Base-by-base conservation (phyloP, 2,888 invertebrate genomes). In the Ophion obscuratus region DNA sequence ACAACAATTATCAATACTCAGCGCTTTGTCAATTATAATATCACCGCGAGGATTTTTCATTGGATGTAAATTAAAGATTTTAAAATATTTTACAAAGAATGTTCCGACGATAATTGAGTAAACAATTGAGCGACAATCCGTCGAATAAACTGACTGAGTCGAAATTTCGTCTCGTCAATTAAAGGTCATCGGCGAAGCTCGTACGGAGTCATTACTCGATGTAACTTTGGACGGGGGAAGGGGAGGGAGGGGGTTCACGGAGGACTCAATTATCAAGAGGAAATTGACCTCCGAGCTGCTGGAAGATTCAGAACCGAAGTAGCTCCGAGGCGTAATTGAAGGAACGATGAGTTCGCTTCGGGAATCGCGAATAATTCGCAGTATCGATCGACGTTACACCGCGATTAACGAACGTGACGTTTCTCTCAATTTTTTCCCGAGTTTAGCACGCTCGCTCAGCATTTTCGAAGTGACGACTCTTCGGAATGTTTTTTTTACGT, bases 191-290 rank as follows among this genome's bases (percentile, higher is more conserved):
- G 17, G 17, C 17, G 14, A 53, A 77, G 53, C 73, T 80, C 66
- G 14, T 64, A 67, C 24, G 47, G 66, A 4, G 31, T 57, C 78
- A 76, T 79, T 75, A 76, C 71, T 71, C 66, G 75, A 85, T 61
- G 66, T 57, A 62, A 57, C 20, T 61, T 24, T 7, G 2, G 2
- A 24, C 61, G 24, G 9, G 10, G 61, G 24, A 27, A 64, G 31
- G 27, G 84, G 67, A 61, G 27, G 59, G 24, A 57, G 53, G 36
- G 53, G 47, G 82, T 71, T 64, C 64, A 40, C 53, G 36, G 64
- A 61, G 47, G 85, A 79, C 70, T 85, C 85, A 78, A 85, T 85
- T 85, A 85, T 82, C 82, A 66, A 71, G 82, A 79, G 85, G 85
- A 85, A 85, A 85, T 85, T 71, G 85, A 85, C 85, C 85, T 75